Percentiles rank a stretch among this genome's conserved stretches.
Conservation (phyloP, 2,797 vertebrate genomes). For the Anguilla marmorata region DNA sequence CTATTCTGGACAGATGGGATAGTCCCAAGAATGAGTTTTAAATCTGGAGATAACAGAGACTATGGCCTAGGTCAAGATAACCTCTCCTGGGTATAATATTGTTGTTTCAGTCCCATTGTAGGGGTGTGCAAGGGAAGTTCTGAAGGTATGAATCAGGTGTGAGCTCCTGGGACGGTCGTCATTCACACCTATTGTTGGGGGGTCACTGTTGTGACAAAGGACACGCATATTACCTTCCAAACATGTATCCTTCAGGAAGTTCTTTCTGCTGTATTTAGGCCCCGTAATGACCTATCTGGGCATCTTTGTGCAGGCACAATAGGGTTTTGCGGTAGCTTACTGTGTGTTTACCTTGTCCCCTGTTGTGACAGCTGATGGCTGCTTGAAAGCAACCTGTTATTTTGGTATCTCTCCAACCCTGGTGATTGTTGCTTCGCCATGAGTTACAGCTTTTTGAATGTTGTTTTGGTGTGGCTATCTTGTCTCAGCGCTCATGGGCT, state of each 20-base stretch:
- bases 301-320: background rate
- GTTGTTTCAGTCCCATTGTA: background rate
- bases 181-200: background rate
- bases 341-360: background rate
- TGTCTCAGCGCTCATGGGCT: background rate
- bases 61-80: constrained; percentile 5
- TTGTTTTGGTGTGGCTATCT: background rate
- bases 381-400: constrained; percentile 3
- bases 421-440: background rate
- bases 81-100: background rate
- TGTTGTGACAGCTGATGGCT: background rate
- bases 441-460: background rate
- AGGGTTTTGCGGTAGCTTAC: background rate
- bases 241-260: background rate
- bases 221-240: background rate
- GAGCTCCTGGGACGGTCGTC: background rate
- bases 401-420: background rate
- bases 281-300: background rate
- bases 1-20: background rate
- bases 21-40: background rate
- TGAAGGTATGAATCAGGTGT: background rate
- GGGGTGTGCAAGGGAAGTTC: background rate
- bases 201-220: background rate
- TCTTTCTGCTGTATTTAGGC: background rate
- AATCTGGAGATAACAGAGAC: constrained; percentile 1